phyloP scores from a whole-genome alignment of 2,888 invertebrate genomes.

The Drosophila koepferae region DNA sequence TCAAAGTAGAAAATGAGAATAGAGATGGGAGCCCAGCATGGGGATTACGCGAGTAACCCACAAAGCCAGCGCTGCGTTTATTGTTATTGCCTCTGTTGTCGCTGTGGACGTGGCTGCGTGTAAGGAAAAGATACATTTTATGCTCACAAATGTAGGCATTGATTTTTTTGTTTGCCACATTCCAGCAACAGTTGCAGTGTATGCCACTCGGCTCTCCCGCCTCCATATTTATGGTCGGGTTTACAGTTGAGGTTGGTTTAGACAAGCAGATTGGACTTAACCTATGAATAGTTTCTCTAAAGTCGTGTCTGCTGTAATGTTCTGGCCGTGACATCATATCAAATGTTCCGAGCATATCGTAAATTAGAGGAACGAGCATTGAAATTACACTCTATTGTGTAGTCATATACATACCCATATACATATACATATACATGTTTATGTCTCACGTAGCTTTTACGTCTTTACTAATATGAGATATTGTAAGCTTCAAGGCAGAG shows the following conservation, averaged over 20 bases:
- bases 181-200: slow-evolving; percentile 11
- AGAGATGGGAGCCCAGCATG: slow-evolving; percentile 16
- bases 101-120: slow-evolving; percentile 14
- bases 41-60: slow-evolving; percentile 38
- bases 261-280: neutral
- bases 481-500: neutral
- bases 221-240: neutral
- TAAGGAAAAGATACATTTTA: slow-evolving; percentile 22
- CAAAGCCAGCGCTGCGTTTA: slow-evolving; percentile 43
- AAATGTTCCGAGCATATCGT: slow-evolving; percentile 3
- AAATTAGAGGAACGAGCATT: slow-evolving; percentile 1
- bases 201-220: neutral
- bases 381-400: neutral
- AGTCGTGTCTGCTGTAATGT: neutral
- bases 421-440: no score
- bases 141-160: slow-evolving; percentile 21
- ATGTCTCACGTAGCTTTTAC: neutral
- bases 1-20: neutral
- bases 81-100: slow-evolving; percentile 41
- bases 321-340: neutral
- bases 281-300: neutral
- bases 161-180: slow-evolving; percentile 4
- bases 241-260: neutral
- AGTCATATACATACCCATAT: neutral
- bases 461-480: no score